Conservation (phyloP, 2,113 vertebrate genomes). For the Lonchura striata region DNA sequence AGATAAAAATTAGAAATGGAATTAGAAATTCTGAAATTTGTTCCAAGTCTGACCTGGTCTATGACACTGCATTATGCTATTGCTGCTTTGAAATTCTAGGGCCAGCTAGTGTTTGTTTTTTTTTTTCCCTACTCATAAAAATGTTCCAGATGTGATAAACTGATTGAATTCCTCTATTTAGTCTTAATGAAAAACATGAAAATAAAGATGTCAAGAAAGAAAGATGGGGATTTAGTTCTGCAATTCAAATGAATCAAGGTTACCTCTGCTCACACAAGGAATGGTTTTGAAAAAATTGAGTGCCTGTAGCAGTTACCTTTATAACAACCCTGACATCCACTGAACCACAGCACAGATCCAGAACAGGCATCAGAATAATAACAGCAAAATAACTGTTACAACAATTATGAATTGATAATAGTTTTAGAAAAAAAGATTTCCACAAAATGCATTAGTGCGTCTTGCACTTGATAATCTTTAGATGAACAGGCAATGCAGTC, state of each 20-base stretch:
- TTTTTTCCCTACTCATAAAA: not conserved
- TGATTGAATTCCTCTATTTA: conserved; percentile 4
- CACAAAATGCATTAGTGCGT: not conserved
- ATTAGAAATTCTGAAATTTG: not conserved
- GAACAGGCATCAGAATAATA: conserved; percentile 24
- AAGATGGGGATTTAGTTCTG: conserved; percentile 10
- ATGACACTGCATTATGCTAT: not conserved
- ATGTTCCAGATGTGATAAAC: not conserved
- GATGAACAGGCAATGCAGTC: not conserved
- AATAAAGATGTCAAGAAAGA: conserved; percentile 27
- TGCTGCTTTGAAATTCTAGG: conserved; percentile 22
- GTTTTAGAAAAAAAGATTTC: conserved; percentile 4
- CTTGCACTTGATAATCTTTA: not conserved
- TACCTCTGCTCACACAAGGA: not conserved
- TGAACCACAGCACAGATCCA: conserved; percentile 42
- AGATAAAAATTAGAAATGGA: not conserved
- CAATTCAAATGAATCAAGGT: not conserved
- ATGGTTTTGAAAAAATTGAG: not conserved
- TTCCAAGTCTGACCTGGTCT: not conserved
- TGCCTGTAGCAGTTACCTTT: not conserved
- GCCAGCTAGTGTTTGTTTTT: not conserved
- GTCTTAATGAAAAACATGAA: conserved; percentile 18
- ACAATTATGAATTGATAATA: not conserved
- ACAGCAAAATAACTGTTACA: not conserved
- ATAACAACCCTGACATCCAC: not conserved